Evolutionary conservation across 30 jellyfish, hydroid and myxozoan species (phyloP).

Genomic region (Euphysa ruthae): DNA sequence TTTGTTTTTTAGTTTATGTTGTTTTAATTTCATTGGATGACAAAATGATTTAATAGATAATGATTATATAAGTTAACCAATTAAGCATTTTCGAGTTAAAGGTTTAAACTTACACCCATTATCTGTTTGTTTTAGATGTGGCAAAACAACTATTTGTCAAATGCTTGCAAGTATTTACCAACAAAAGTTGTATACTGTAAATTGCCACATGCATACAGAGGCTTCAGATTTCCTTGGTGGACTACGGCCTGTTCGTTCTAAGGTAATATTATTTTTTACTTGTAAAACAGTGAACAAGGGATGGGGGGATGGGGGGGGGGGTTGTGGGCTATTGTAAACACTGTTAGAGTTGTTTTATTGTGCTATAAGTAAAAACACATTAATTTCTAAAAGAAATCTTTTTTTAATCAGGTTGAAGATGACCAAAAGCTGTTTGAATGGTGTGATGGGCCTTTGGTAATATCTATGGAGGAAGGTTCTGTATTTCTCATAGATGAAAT

Average conservation of each 20-base stretch:
- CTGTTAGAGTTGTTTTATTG: background rate
- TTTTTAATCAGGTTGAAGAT: slow-evolving; percentile 16
- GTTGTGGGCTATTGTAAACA: too few species aligned
- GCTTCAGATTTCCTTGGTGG: slow-evolving; percentile 97
- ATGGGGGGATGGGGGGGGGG: too few species aligned
- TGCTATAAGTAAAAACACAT: background rate
- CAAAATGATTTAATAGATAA: too few species aligned
- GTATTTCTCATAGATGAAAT: slow-evolving; percentile 84
- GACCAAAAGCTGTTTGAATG: slow-evolving; percentile 74
- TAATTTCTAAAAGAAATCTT: background rate
- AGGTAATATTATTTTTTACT: background rate
- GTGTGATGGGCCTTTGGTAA: slow-evolving; percentile 92
- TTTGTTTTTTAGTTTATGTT: too few species aligned
- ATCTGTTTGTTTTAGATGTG: slow-evolving; percentile 67
- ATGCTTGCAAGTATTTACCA: slow-evolving; percentile 45
- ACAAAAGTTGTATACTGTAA: slow-evolving; percentile 50
- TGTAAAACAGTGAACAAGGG: background rate
- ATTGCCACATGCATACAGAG: slow-evolving; percentile 97
- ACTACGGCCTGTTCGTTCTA: slow-evolving; percentile 81
- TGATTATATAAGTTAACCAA: too few species aligned
- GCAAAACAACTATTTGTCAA: slow-evolving; percentile 92
- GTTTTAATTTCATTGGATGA: too few species aligned
- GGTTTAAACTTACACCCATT: too few species aligned
- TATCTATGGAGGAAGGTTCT: slow-evolving; percentile 82
- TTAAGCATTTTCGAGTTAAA: too few species aligned